Conservation (phyloP, 1,140 invertebrate species). For the Pseudomyrmex pallidus region DNA sequence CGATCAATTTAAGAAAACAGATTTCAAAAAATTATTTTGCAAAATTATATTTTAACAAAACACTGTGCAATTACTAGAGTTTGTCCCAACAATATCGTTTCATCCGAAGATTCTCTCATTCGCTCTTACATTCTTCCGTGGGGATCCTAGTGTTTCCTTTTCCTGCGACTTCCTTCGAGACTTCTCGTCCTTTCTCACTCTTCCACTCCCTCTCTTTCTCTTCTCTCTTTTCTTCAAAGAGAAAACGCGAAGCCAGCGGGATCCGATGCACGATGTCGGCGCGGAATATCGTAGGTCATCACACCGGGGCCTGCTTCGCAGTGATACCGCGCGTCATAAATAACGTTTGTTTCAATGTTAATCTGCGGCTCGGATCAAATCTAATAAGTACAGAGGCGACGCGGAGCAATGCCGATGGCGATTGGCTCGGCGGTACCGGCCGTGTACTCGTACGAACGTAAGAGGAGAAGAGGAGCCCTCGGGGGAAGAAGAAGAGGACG, state of each 20-base stretch:
- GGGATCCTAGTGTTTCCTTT: slow-evolving; percentile 17
- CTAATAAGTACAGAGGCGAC: slow-evolving; percentile 83
- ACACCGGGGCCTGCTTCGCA: slow-evolving; percentile 75
- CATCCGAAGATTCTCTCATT: not conserved
- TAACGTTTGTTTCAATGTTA: slow-evolving; percentile 85
- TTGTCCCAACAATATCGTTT: not conserved
- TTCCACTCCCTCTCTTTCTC: slow-evolving; percentile 1
- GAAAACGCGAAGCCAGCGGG: slow-evolving; percentile 37
- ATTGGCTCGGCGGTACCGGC: slow-evolving; percentile 62
- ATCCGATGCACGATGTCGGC: slow-evolving; percentile 47
- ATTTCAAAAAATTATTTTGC: not conserved
- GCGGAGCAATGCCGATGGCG: slow-evolving; percentile 77
- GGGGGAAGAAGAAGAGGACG: slow-evolving; percentile 13
- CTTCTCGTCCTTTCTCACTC: slow-evolving; percentile 14
- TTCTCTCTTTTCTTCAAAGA: slow-evolving; percentile 3
- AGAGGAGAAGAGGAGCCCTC: slow-evolving; percentile 1
- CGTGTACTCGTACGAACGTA: not conserved
- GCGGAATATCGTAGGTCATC: slow-evolving; percentile 83
- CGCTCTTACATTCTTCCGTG: slow-evolving; percentile 6
- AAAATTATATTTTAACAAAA: too few species aligned
- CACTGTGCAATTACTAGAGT: too few species aligned
- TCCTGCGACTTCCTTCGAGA: slow-evolving; percentile 20
- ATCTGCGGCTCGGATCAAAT: slow-evolving; percentile 82
- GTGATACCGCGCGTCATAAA: slow-evolving; percentile 82
- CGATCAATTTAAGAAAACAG: too few species aligned